Conservation (phyloP, 2,888 invertebrate genomes). For the Scaptomyza parva region DNA sequence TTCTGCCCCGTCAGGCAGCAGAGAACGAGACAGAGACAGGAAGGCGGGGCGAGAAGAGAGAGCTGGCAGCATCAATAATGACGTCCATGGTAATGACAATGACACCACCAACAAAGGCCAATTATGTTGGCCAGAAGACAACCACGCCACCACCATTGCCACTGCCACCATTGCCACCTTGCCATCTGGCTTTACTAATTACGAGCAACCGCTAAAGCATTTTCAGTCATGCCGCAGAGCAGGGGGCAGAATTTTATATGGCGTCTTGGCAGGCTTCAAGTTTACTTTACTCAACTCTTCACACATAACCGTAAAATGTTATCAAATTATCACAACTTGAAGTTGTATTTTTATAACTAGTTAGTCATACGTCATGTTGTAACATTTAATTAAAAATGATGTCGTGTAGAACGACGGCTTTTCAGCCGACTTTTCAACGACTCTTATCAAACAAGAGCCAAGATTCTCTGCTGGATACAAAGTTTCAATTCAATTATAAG, state of each 20-base stretch:
- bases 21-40: neutral
- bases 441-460: neutral
- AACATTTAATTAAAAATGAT: constrained; percentile 7
- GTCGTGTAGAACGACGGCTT: neutral
- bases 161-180: no score
- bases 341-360: neutral
- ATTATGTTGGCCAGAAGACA: constrained; percentile 50
- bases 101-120: constrained; percentile 68
- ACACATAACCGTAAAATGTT: constrained; percentile 2
- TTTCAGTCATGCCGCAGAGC: constrained; percentile 1
- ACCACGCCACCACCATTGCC: constrained; percentile 11
- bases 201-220: constrained; percentile 46
- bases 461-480: neutral
- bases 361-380: constrained; percentile 32
- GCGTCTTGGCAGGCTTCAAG: constrained; percentile 2
- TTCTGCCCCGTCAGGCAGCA: constrained; percentile 41
- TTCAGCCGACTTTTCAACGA: neutral
- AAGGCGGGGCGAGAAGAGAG: neutral
- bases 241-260: neutral
- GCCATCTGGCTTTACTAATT: constrained; percentile 36
- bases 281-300: neutral
- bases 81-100: constrained; percentile 69
- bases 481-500: neutral
- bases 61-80: constrained; percentile 54
- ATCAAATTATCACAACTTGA: constrained; percentile 1